Evolutionary conservation across 2,888 invertebrate genomes (phyloP).

Genomic region (Crocallis elinguaria): DNA sequence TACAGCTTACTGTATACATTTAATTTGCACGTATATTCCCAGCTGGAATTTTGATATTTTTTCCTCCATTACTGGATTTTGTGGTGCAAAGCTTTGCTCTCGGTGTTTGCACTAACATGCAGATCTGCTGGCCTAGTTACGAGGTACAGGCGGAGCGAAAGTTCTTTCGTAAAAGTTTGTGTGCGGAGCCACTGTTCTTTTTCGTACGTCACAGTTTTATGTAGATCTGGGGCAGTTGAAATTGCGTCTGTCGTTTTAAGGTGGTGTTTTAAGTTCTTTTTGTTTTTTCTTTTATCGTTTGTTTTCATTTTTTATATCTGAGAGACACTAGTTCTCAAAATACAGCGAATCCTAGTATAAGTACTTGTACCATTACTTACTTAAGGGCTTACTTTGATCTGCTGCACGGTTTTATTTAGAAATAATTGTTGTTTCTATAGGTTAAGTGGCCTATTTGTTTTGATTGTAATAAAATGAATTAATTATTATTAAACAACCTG

Average conservation of each 20-base stretch:
- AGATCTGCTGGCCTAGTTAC: constrained; percentile 42
- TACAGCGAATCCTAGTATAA: too few species aligned
- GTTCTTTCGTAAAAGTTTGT: constrained; percentile 1
- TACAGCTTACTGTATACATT: too few species aligned
- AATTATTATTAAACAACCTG: too few species aligned
- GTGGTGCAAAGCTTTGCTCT: constrained; percentile 32
- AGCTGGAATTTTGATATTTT: constrained; percentile 31
- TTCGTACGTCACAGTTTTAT: background rate
- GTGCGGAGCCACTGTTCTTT: too few species aligned
- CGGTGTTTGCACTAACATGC: constrained; percentile 42
- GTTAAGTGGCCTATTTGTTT: too few species aligned
- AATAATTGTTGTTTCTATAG: too few species aligned
- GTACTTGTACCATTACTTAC: too few species aligned
- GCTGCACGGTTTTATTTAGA: too few species aligned
- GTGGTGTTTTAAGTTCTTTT: background rate
- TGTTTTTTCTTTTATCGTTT: background rate
- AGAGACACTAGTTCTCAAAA: too few species aligned
- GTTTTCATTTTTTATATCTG: too few species aligned
- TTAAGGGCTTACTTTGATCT: too few species aligned
- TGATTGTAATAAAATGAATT: too few species aligned
- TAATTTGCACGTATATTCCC: constrained; percentile 17
- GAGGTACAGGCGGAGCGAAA: constrained; percentile 25
- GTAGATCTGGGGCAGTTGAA: background rate
- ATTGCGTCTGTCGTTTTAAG: background rate
- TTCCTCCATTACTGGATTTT: constrained; percentile 40